phyloP scores from a whole-genome alignment of 2,113 vertebrate species.

The Tretioscincus oriximinensis region DNA sequence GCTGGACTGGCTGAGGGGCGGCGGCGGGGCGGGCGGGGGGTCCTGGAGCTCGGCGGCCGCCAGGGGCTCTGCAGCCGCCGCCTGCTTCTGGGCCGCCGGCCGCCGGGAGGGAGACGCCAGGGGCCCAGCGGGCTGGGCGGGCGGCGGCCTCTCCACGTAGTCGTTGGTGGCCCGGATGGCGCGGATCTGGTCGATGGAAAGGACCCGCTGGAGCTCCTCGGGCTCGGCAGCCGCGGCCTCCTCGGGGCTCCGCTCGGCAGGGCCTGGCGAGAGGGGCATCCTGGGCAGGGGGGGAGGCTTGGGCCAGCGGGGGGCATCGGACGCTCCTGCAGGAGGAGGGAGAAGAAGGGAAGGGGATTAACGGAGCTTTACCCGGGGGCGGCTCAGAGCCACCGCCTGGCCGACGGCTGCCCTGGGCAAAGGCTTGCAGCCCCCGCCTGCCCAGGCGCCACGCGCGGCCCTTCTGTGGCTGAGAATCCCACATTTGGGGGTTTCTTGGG shows the following conservation, averaged over 20 bases:
- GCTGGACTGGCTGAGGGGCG: slow-evolving; percentile 91
- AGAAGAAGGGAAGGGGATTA: not conserved
- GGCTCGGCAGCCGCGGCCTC: slow-evolving; percentile 80
- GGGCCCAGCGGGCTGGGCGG: slow-evolving; percentile 75
- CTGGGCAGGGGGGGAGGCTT: slow-evolving; percentile 51
- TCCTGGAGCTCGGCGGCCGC: slow-evolving; percentile 66
- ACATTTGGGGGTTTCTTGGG: not conserved
- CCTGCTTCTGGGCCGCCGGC: slow-evolving; percentile 65
- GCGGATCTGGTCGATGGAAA: slow-evolving; percentile 93
- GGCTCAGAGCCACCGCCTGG: too few relatives aligned
- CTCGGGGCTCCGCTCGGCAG: slow-evolving; percentile 65
- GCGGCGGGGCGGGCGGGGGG: slow-evolving; percentile 84
- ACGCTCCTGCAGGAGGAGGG: slow-evolving; percentile 77
- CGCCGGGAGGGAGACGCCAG: slow-evolving; percentile 79
- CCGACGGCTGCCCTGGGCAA: too few relatives aligned
- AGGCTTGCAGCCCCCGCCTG: too few relatives aligned
- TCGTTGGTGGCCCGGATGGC: slow-evolving; percentile 93
- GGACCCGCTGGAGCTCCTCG: slow-evolving; percentile 87
- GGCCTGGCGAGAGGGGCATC: slow-evolving; percentile 70
- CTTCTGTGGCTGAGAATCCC: too few relatives aligned
- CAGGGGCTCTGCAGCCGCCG: slow-evolving; percentile 70
- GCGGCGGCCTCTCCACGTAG: slow-evolving; percentile 89
- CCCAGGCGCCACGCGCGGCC: too few relatives aligned
- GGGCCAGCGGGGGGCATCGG: slow-evolving; percentile 85
- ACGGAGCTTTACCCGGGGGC: too few relatives aligned